phyloP scores from a whole-genome alignment of 2,797 vertebrate genomes.

The Selene dorsalis region DNA sequence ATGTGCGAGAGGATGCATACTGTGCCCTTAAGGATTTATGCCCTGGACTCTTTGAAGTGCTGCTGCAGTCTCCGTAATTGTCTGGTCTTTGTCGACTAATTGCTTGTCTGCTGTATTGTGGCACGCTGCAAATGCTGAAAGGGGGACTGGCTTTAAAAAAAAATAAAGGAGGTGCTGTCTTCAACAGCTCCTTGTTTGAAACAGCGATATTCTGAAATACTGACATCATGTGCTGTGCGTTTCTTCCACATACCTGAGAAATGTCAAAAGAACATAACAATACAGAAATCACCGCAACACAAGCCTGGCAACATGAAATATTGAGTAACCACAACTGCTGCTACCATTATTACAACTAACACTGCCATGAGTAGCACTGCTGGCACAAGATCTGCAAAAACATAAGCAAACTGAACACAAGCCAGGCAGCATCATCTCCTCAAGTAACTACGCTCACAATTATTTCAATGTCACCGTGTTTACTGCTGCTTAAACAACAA shows the following conservation, averaged over 20 bases:
- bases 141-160: conserved; percentile 48
- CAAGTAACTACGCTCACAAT: not conserved
- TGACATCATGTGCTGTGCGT: conserved; percentile 34
- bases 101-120: conserved; percentile 69
- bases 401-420: not conserved
- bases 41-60: conserved; percentile 74
- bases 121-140: conserved; percentile 60
- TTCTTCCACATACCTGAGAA: conserved; percentile 30
- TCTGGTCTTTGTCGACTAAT: conserved; percentile 82
- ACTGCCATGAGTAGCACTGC: not conserved
- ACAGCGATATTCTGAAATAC: conserved; percentile 41
- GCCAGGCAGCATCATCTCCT: not conserved
- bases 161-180: conserved; percentile 42
- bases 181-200: conserved; percentile 44
- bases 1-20: conserved; percentile 58
- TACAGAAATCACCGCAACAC: not conserved
- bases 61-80: conserved; percentile 76
- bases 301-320: not conserved
- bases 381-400: not conserved
- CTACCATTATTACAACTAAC: not conserved
- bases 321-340: not conserved
- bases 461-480: not conserved
- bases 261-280: conserved; percentile 12
- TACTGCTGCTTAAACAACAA: not conserved
- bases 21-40: conserved; percentile 72